A percentile compares a stretch with the other conserved stretches of the same genome.
Conservation (phyloP, 2,797 vertebrate genomes). For the Chromobotia macracanthus region DNA sequence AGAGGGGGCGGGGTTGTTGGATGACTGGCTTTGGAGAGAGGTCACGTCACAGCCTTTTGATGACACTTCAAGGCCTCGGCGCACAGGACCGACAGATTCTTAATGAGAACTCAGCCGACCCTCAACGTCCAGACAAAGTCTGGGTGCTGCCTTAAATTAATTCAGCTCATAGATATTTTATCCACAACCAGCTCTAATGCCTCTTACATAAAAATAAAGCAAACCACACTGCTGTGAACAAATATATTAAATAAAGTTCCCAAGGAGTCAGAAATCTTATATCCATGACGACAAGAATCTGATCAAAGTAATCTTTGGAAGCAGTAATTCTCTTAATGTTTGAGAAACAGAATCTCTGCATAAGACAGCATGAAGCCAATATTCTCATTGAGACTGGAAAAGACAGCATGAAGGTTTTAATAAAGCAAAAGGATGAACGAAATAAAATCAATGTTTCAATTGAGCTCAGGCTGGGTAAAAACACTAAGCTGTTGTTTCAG, state of each 20-base stretch:
- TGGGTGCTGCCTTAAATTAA: constrained; percentile 52
- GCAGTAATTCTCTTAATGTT: constrained; percentile 1
- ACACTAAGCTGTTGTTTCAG: constrained; percentile 61
- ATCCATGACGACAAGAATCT: constrained; percentile 37
- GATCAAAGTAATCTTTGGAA: constrained; percentile 25
- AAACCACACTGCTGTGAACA: neutral
- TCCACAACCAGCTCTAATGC: constrained; percentile 56
- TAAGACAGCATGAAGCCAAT: neutral
- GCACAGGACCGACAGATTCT: constrained; percentile 68
- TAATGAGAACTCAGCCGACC: constrained; percentile 69
- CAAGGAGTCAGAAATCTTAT: constrained; percentile 18
- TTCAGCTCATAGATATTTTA: constrained; percentile 28
- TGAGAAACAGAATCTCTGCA: neutral
- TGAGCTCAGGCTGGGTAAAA: constrained; percentile 69
- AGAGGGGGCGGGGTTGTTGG: constrained; percentile 58
- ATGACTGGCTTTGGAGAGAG: constrained; percentile 75
- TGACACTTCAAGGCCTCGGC: constrained; percentile 75
- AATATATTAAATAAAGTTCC: constrained; percentile 16
- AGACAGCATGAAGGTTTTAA: neutral
- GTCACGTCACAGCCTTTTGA: constrained; percentile 76
- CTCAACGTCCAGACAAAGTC: constrained; percentile 64
- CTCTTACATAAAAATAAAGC: constrained; percentile 2
- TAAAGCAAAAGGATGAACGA: constrained; percentile 64
- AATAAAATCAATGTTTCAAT: constrained; percentile 64
- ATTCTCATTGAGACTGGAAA: constrained; percentile 3